These are phyloP conservation scores for Hippocampus mohnikei DNA, from an alignment of 2,113 vertebrate species.

Conservation along the genomic window DNA sequence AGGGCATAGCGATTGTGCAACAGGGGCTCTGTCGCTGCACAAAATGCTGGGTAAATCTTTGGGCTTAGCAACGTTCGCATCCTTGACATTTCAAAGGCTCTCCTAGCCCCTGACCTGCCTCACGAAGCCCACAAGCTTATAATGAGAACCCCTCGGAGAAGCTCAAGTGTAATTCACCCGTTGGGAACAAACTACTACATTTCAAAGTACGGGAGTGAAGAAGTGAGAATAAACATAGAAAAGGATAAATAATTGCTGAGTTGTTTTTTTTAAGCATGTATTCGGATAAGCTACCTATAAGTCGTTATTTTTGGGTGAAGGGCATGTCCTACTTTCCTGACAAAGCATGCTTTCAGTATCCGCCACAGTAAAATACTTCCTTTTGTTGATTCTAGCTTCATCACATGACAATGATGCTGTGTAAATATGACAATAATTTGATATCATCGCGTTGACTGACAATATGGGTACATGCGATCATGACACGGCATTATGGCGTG, in stretches of 20 bases:
- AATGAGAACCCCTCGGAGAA: constrained; percentile 29
- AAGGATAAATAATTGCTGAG: not conserved
- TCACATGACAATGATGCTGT: not conserved
- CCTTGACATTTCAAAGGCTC: not conserved
- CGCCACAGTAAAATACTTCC: not conserved
- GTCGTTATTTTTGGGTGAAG: not conserved
- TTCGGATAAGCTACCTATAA: not conserved
- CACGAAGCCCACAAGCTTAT: constrained; percentile 37
- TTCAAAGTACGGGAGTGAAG: not conserved
- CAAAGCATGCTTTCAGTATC: not conserved
- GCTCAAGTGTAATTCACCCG: constrained; percentile 2
- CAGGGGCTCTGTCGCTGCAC: not conserved
- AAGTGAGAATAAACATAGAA: not conserved
- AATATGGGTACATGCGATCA: not conserved
- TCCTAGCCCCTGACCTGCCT: constrained; percentile 41
- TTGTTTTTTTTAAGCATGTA: not conserved
- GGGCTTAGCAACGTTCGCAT: not conserved
- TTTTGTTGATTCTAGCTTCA: not conserved
- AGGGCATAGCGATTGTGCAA: not conserved
- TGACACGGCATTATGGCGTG: not conserved
- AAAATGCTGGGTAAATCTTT: not conserved
- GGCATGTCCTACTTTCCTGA: not conserved
- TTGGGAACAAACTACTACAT: not conserved
- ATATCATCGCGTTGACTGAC: not conserved
- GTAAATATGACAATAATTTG: not conserved